These are phyloP conservation scores for Pyrocephalus nanus DNA, from an alignment of 2,797 vertebrate species.

Conservation along the genomic window DNA sequence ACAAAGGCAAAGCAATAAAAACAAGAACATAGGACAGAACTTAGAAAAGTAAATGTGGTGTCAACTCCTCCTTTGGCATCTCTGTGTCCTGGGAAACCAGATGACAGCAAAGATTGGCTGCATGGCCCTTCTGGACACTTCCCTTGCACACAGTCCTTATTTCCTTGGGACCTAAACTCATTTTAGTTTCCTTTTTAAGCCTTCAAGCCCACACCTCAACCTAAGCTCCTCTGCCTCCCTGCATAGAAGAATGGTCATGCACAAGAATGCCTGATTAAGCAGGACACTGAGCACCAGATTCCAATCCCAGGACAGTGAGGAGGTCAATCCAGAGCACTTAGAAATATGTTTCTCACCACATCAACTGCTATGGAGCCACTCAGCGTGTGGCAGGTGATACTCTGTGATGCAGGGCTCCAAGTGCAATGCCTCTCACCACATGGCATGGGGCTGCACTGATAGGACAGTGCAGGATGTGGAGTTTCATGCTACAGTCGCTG, in stretches of 20 bases:
- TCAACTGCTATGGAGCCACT: neutral
- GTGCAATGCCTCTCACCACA: neutral
- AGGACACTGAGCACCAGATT: neutral
- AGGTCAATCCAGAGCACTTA: neutral
- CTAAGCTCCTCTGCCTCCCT: neutral
- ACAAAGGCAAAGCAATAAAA: slow-evolving; percentile 60
- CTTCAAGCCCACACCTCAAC: neutral
- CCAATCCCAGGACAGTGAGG: neutral
- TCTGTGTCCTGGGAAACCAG: slow-evolving; percentile 37
- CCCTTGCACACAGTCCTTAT: neutral
- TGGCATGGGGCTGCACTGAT: neutral
- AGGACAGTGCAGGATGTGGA: neutral
- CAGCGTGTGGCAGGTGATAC: accelerated
- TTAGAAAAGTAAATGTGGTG: slow-evolving; percentile 55
- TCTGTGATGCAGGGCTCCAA: accelerated
- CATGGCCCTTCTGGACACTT: neutral
- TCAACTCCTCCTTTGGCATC: slow-evolving; percentile 57
- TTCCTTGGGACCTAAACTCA: neutral
- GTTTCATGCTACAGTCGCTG: neutral
- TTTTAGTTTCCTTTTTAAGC: neutral
- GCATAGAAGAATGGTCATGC: neutral
- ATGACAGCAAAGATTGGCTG: slow-evolving; percentile 31
- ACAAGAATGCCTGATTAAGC: neutral
- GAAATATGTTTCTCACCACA: accelerated
- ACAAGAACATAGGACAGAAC: slow-evolving; percentile 43